Base-by-base conservation (phyloP, 2,888 invertebrate species). In the Spodoptera littoralis region DNA sequence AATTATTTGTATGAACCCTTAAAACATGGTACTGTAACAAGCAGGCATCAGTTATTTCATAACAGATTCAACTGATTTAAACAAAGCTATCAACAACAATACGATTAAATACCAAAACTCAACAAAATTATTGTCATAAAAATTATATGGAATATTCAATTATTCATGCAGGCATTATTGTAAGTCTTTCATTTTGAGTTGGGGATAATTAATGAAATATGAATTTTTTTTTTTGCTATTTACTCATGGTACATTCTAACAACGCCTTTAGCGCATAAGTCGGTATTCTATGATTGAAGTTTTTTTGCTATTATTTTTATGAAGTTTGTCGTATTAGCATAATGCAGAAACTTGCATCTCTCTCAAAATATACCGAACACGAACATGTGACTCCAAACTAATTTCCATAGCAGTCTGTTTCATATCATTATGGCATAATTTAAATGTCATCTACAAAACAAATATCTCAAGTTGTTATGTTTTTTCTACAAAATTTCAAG, bases 41-140 rank as follows among this genome's bases (percentile, higher is more conserved):
- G 52, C 65, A 73, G 60, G 54, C 48, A 63, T 48, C 45, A 9
- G 45, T 50, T n/a, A 60, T 60, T 52, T 59, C 46, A 60, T 59
- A 77, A 70, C 67, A 61, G 55, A 69, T 77, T 67, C 60, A 69
- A 60, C 52, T 50, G 60, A 71, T 52, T 63, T 65, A 73, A 71
- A 75, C 64, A 80, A 70, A 63, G 55, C 55, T 63, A 62, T 65
- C 56, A 81, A 73, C 61, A 83, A 79, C 65, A 77, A 65, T 68
- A 62, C 52, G 41, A 36, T 44, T 76, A 63, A 57, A 55, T 54
- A 69, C 46, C 46, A 71, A 70, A 72, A 80, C 60, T 73, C 64
- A 76, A 73, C 69, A 76, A 74, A 70, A 77, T 55, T 76, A 77
- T 60, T 67, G 72, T 71, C 76, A 52, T 52, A 55, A 76, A 18